These are phyloP conservation scores for Eulimnadia texana DNA, from an alignment of 1,140 invertebrate species.

Conservation along the genomic window DNA sequence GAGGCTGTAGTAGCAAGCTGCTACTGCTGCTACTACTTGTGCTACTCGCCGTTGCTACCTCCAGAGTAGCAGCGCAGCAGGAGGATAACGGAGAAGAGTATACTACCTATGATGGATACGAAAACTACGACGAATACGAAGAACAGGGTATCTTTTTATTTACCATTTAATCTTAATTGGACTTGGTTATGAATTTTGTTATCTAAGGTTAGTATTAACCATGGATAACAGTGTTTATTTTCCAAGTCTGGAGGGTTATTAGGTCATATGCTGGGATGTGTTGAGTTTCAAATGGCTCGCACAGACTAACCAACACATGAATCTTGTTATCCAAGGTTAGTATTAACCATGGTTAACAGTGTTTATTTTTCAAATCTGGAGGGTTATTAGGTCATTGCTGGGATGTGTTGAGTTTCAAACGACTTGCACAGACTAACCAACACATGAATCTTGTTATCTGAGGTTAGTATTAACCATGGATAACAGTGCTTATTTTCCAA, in stretches of 20 bases:
- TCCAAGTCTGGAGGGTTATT: neutral
- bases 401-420: too few species aligned
- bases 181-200: neutral
- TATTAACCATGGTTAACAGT: too few species aligned
- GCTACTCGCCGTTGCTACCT: slow-evolving; percentile 5
- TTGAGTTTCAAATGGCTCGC: neutral
- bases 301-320: neutral
- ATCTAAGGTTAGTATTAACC: too few species aligned
- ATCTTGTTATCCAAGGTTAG: too few species aligned
- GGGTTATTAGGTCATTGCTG: too few species aligned
- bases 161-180: neutral
- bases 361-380: too few species aligned
- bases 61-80: slow-evolving; percentile 8
- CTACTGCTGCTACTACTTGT: neutral
- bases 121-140: slow-evolving; percentile 11
- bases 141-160: slow-evolving; percentile 1
- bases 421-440: too few species aligned
- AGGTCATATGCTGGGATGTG: neutral
- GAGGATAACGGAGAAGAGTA: slow-evolving; percentile 16
- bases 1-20: neutral
- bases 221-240: too few species aligned
- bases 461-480: too few species aligned
- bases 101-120: slow-evolving; percentile 17
- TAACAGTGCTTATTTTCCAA: too few species aligned
- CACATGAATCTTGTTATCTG: too few species aligned